Conservation (phyloP, 2,113 vertebrate species). For the Megaceryle maxima region DNA sequence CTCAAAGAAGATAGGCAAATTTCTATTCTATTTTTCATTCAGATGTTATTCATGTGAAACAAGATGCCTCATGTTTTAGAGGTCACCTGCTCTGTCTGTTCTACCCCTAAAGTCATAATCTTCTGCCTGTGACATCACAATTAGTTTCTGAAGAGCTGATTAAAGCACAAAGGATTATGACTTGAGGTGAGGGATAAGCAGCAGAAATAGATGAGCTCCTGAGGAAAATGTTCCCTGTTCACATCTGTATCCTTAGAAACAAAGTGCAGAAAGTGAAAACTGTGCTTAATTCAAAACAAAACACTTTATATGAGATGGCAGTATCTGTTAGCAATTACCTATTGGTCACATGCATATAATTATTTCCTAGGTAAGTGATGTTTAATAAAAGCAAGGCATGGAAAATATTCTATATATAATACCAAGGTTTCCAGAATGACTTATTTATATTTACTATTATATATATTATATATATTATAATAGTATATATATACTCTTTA, state of each 20-base stretch:
- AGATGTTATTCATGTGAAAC: not conserved
- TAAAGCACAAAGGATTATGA: slow-evolving; percentile 71
- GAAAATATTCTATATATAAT: slow-evolving; percentile 39
- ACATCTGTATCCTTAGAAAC: slow-evolving; percentile 42
- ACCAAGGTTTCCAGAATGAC: not conserved
- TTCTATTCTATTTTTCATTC: not conserved
- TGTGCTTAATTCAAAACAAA: not conserved
- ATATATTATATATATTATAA: not conserved
- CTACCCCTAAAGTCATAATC: slow-evolving; percentile 68
- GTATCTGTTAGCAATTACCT: not conserved
- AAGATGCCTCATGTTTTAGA: slow-evolving; percentile 1
- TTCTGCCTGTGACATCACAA: slow-evolving; percentile 70
- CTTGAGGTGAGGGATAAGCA: slow-evolving; percentile 70
- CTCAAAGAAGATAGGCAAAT: not conserved
- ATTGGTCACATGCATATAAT: slow-evolving; percentile 2
- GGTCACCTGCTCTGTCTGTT: slow-evolving; percentile 37
- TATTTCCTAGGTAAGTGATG: slow-evolving; percentile 35
- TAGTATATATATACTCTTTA: not conserved
- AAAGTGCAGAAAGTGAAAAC: not conserved
- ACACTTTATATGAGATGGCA: not conserved
- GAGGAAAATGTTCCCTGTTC: slow-evolving; percentile 10
- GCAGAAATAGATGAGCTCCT: slow-evolving; percentile 56
- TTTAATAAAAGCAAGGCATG: not conserved
- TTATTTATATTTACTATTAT: not conserved
- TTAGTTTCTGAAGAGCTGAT: slow-evolving; percentile 74